phyloP scores from a whole-genome alignment of 1,140 invertebrate genomes.

The Bacillus rossius region DNA sequence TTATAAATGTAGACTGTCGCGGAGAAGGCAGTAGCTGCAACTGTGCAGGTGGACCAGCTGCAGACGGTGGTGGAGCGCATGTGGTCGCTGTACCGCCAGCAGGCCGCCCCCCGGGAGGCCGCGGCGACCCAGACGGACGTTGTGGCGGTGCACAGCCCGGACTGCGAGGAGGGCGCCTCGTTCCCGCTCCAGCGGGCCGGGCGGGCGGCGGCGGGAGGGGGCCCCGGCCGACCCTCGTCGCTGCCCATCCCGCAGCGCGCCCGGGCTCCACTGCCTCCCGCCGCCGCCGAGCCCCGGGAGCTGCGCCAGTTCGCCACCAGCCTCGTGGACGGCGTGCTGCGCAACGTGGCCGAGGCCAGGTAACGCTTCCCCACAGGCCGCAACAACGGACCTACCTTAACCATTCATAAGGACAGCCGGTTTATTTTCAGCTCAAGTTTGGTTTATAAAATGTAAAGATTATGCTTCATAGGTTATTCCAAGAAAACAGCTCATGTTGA shows the following conservation, averaged over 20 bases:
- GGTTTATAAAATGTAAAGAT: too few species aligned
- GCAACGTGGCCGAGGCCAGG: slow-evolving; percentile 1
- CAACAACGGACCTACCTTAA: too few species aligned
- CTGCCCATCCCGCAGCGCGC: slow-evolving; percentile 3
- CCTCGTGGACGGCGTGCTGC: slow-evolving; percentile 10
- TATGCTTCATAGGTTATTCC: too few species aligned
- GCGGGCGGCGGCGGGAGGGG: too few species aligned
- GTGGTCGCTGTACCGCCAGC: background rate
- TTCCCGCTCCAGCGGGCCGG: slow-evolving; percentile 10
- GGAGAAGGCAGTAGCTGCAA: too few species aligned
- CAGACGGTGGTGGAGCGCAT: slow-evolving; percentile 67
- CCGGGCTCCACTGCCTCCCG: too few species aligned
- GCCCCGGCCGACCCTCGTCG: slow-evolving; percentile 3
- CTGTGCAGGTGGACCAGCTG: slow-evolving; percentile 60
- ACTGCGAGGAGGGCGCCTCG: slow-evolving; percentile 27
- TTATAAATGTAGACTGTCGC: too few species aligned
- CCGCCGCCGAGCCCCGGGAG: background rate
- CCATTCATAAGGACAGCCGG: too few species aligned
- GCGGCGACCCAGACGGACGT: slow-evolving; percentile 67
- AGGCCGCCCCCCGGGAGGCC: too few species aligned
- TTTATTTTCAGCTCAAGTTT: too few species aligned
- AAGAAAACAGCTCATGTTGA: too few species aligned
- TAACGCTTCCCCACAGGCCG: too few species aligned
- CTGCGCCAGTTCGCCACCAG: slow-evolving; percentile 10
- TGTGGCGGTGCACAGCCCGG: slow-evolving; percentile 64